phyloP scores from a whole-genome alignment of 1,140 invertebrate genomes.

The Meteorus sp. region DNA sequence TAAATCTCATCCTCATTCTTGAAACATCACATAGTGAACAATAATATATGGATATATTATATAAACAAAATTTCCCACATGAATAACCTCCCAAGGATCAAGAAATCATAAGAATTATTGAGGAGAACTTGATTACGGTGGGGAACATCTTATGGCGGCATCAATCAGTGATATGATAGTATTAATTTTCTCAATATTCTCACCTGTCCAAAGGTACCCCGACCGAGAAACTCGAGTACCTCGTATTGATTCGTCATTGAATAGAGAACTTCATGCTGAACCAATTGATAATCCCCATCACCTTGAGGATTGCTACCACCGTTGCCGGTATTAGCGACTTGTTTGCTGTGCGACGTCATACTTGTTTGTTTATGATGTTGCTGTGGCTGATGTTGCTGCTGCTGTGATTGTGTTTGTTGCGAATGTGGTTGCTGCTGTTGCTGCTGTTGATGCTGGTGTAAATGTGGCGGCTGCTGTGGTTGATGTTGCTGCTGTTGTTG shows the following conservation, averaged over 20 bases:
- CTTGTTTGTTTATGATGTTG: slow-evolving; percentile 41
- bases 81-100: no score
- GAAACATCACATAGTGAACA: no score
- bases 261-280: slow-evolving; percentile 97
- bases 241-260: slow-evolving; percentile 92
- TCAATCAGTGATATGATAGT: no score
- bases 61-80: no score
- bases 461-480: slow-evolving; percentile 36
- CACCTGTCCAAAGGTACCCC: slow-evolving; percentile 96
- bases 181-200: no score
- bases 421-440: slow-evolving; percentile 43
- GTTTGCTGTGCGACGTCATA: slow-evolving; percentile 81
- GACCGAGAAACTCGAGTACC: slow-evolving; percentile 97
- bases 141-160: no score
- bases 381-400: slow-evolving; percentile 21
- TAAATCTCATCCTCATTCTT: no score
- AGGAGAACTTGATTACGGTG: no score
- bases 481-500: slow-evolving; percentile 41
- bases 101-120: no score
- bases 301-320: slow-evolving; percentile 71
- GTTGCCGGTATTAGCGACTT: slow-evolving; percentile 52
- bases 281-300: slow-evolving; percentile 97
- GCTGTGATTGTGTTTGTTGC: slow-evolving; percentile 22
- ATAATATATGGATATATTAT: no score
- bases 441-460: slow-evolving; percentile 46